These are phyloP conservation scores for Myopa testacea DNA, from an alignment of 2,888 invertebrate genomes.

Conservation along the genomic window DNA sequence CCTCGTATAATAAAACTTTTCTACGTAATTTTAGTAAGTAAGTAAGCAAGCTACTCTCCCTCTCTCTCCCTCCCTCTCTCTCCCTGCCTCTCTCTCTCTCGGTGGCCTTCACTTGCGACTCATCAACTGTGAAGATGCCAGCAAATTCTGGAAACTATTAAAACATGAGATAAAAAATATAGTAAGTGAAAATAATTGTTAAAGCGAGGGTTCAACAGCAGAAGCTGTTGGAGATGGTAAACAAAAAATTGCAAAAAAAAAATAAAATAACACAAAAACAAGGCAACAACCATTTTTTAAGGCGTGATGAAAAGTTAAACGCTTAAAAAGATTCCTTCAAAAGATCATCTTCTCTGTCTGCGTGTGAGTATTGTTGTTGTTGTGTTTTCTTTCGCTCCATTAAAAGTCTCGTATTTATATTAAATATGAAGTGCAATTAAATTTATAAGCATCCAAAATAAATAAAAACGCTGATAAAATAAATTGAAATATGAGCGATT, in stretches of 20 bases:
- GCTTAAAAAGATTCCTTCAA: not conserved
- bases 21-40: no score
- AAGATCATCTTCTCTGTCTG: no score
- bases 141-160: not conserved
- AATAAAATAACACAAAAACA: not conserved
- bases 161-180: not conserved
- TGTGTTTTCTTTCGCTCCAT: not conserved
- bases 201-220: not conserved
- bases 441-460: slow-evolving; percentile 11
- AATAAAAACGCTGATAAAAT: slow-evolving; percentile 17
- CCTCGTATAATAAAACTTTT: no score
- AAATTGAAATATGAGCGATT: slow-evolving; percentile 15
- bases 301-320: not conserved
- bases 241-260: not conserved
- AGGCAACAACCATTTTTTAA: not conserved
- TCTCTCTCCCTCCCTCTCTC: not conserved
- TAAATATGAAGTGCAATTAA: not conserved
- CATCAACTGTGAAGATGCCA: no score
- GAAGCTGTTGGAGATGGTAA: not conserved
- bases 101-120: no score
- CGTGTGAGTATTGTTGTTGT: no score
- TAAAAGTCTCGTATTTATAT: no score
- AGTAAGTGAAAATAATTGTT: slow-evolving; percentile 11
- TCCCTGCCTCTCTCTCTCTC: no score
- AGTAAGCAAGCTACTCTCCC: not conserved